Percentiles rank a stretch among this genome's conserved stretches.
phyloP scores from a whole-genome alignment of 1,140 invertebrate species.

The Drosophila willistoni region DNA sequence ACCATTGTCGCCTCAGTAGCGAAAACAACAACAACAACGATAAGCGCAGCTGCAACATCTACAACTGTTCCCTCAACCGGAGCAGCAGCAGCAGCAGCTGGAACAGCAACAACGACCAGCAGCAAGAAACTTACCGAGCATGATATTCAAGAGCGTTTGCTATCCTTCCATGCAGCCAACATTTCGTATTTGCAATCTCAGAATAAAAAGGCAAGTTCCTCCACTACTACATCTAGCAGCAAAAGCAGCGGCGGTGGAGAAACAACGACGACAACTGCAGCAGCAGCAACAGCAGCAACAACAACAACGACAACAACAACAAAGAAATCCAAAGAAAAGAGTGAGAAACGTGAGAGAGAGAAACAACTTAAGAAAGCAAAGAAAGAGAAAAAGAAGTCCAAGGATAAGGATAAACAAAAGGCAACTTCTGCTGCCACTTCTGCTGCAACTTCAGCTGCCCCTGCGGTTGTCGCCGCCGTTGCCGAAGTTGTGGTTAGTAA shows the following conservation, averaged over 20 bases:
- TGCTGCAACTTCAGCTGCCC: neutral
- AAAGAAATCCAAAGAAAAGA: constrained; percentile 61
- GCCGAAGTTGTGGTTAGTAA: constrained; percentile 51
- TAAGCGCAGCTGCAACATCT: neutral
- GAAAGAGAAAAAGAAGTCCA: constrained; percentile 70
- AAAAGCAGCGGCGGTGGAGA: constrained; percentile 41
- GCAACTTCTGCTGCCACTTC: constrained; percentile 8
- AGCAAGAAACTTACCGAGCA: constrained; percentile 83
- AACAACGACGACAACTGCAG: neutral
- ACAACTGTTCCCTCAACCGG: neutral
- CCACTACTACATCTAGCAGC: constrained; percentile 16
- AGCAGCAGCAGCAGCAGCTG: neutral
- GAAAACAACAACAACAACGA: neutral
- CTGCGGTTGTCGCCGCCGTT: neutral
- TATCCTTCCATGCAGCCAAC: constrained; percentile 86
- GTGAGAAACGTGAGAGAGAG: constrained; percentile 58
- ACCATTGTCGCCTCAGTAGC: neutral
- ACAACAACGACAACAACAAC: neutral
- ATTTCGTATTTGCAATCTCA: constrained; percentile 85
- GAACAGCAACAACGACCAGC: constrained; percentile 9
- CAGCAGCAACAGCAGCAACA: too few species aligned
- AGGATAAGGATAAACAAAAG: constrained; percentile 59
- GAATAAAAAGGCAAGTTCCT: constrained; percentile 84
- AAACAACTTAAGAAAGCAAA: constrained; percentile 67
- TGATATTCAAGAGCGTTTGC: constrained; percentile 86